Evolutionary conservation across 2,888 invertebrate species (phyloP).

Genomic region (Trissolcus brochymenae): DNA sequence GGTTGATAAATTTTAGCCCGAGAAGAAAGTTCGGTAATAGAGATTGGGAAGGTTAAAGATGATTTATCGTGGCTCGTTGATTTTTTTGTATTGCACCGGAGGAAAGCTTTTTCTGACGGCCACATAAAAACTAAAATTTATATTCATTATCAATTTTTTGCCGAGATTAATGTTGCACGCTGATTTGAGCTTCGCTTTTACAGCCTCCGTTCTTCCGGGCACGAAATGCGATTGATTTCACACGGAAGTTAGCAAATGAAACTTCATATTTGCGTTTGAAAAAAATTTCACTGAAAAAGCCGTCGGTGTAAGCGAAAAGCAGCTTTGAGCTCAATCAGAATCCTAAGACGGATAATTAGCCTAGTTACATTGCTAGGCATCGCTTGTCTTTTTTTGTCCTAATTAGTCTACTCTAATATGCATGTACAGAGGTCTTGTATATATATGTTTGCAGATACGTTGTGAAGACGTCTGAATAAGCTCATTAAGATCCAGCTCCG

Average conservation of each 20-base stretch:
- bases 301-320: no score
- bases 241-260: not conserved
- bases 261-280: no score
- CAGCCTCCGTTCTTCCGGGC: not conserved
- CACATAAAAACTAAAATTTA: conserved; percentile 12
- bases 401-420: conserved; percentile 50
- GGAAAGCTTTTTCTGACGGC: conserved; percentile 7
- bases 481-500: conserved; percentile 19
- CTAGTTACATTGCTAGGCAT: conserved; percentile 40
- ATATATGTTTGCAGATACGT: conserved; percentile 18
- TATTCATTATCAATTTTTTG: conserved; percentile 17
- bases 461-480: conserved; percentile 29
- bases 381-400: conserved; percentile 37
- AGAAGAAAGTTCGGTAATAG: conserved; percentile 34
- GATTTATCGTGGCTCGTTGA: conserved; percentile 22
- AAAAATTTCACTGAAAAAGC: no score
- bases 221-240: no score
- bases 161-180: conserved; percentile 13
- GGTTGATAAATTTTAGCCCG: conserved; percentile 25
- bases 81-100: conserved; percentile 9
- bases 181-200: not conserved
- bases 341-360: conserved; percentile 46
- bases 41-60: conserved; percentile 32
- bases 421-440: conserved; percentile 24
- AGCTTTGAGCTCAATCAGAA: conserved; percentile 43